Base-by-base conservation (phyloP, 2,797 vertebrate genomes). In the Liasis olivaceus region DNA sequence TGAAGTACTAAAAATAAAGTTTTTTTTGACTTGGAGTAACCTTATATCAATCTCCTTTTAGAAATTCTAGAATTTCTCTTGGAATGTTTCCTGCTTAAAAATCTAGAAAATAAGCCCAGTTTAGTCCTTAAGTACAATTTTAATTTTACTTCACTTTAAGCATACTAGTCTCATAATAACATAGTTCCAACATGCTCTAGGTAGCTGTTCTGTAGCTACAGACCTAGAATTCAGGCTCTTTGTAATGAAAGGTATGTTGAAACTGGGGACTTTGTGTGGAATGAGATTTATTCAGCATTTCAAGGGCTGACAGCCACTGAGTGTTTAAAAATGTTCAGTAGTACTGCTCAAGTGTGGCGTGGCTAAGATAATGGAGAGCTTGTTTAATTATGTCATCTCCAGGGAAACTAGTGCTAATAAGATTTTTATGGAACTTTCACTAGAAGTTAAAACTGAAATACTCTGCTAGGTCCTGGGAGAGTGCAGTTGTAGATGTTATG, bases 71-170 rank as follows among this genome's bases (percentile, higher is more conserved):
- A 47, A 47, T 77, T 59, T 87, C n/a, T 69, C 4, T n/a, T n/a
- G 59, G 28, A 28, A n/a, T 72, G 36, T 77, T 64, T 36, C 31
- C 42, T 58, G n/a, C 31, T 47, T 36, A 59, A 14, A 69, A 58
- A 66, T 42, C 42, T 89, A 28, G 62, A 89, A n/a, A 31, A 47
- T 31, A 66, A 89, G 47, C 5, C 20, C 54, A 11, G 13, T 17
- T 84, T 92, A 89, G 63, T 56, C 51, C 15, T 92, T 51, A 56
- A 92, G 81, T 84, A 60, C 24, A 56, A 17, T 84, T 92, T 92
- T 88, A 88, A 22, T 22, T 89, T 92, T 22, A 36, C 11, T 89
- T 84, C 28, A 89, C 59, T 84, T 31, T 31, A 81, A 15, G n/a
- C 85, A 24, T 22, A 17, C 72, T 90, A 72, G 54, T 59, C 20